phyloP scores from a whole-genome alignment of 2,797 vertebrate species.

The Acridotheres tristis region DNA sequence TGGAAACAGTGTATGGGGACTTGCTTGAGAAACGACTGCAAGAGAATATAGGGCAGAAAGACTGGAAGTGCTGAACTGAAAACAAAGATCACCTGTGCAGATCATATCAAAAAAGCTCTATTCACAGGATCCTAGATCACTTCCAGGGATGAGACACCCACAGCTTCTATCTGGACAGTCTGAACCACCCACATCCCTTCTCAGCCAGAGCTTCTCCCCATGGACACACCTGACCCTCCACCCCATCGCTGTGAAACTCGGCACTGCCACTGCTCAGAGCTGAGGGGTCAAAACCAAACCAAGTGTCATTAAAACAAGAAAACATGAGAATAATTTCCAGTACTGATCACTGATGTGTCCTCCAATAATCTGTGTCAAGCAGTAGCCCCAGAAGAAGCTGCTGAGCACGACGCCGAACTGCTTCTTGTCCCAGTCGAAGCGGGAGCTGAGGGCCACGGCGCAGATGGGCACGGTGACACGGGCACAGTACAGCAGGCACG shows the following conservation, averaged over 20 bases:
- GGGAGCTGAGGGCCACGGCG: constrained; percentile 84
- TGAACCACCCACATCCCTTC: neutral
- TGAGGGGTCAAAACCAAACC: neutral
- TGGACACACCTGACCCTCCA: accelerated
- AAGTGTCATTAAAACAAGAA: neutral
- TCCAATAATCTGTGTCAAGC: constrained; percentile 92
- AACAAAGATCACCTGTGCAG: neutral
- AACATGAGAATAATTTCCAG: neutral
- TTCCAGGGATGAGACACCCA: neutral
- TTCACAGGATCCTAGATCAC: neutral
- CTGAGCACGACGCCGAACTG: constrained; percentile 91
- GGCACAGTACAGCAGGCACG: constrained; percentile 92
- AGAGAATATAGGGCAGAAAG: neutral
- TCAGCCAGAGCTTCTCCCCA: neutral
- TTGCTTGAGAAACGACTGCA: neutral
- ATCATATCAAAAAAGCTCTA: neutral
- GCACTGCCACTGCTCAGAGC: neutral
- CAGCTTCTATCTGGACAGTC: neutral
- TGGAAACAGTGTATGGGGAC: neutral
- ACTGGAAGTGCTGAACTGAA: neutral
- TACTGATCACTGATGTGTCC: constrained; percentile 91
- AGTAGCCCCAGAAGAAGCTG: constrained; percentile 99
- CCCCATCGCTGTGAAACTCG: neutral
- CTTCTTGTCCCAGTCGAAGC: constrained; percentile 92
- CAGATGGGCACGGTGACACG: constrained; percentile 92